Percentiles rank a stretch among this genome's conserved stretches.
These are phyloP conservation scores for Sorex araneus DNA, from an alignment of 2,113 vertebrate species.

Conservation along the genomic window DNA sequence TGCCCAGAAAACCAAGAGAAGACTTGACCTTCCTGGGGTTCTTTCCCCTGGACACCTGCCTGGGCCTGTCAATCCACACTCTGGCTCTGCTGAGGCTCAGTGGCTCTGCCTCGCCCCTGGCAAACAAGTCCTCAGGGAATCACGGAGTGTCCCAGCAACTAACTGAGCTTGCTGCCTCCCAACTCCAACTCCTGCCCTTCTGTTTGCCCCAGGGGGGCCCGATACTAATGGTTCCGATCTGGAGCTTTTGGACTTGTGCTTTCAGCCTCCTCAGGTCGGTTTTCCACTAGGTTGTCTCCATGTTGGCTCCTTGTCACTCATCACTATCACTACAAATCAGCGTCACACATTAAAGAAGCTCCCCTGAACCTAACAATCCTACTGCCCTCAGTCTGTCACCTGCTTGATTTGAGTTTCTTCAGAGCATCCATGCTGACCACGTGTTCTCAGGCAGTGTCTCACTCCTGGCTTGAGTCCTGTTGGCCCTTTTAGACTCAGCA, in stretches of 20 bases:
- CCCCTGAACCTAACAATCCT: not conserved
- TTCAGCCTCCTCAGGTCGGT: not conserved
- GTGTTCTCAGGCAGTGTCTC: not conserved
- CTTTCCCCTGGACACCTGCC: not conserved
- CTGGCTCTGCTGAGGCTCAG: not conserved
- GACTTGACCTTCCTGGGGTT: not conserved
- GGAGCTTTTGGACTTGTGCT: not conserved
- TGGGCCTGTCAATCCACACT: not conserved
- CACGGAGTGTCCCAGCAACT: not conserved
- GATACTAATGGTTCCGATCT: not conserved
- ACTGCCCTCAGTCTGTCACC: not conserved
- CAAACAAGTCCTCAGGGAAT: not conserved
- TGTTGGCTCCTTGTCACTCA: slow-evolving; percentile 9
- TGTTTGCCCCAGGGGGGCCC: not conserved
- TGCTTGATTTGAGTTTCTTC: slow-evolving; percentile 44
- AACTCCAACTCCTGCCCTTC: not conserved
- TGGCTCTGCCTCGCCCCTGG: not conserved
- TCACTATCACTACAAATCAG: not conserved
- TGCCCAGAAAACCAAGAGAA: not conserved
- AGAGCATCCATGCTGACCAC: not conserved
- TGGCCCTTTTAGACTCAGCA: not conserved
- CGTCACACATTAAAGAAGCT: not conserved
- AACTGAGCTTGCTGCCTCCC: not conserved
- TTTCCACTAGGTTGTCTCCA: slow-evolving; percentile 1
- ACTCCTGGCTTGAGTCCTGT: not conserved